Base-by-base conservation (phyloP, 2,888 invertebrate genomes). In the Acanthopleura granulata region DNA sequence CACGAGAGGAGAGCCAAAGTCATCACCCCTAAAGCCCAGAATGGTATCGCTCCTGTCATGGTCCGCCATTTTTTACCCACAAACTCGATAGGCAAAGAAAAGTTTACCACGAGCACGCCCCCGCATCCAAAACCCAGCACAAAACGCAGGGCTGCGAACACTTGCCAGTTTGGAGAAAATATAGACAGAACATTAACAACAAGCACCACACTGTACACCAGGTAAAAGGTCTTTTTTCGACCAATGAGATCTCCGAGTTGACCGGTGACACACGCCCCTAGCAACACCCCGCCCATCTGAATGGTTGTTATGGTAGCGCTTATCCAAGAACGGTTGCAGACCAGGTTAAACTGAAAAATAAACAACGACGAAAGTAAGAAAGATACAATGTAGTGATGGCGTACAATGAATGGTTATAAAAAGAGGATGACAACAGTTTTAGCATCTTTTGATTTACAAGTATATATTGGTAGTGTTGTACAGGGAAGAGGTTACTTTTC, bases 201-300 rank as follows among this genome's bases (percentile, higher is more conserved):
- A 0, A 80, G 49, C 27, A 82, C 72, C 25, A 79, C 18, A 12
- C 79, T 16, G 12, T 78, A 73, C 18, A 80, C 74, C 11, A 79
- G 49, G 69, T 81, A 80, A 30, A 79, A 75, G 0, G 83, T 79
- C 0, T 77, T 73, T 69, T 83, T 83, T 11, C 83, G 74, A 12
- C 83, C 83, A 40, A 83, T 76, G 11, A 74, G 72, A 66, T 83
- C 83, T 0, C 82, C 82, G n/a, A 82, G 29, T 14, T 83, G 82
- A 0, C 83, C 83, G n/a, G 79, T 66, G 14, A 80, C 66, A 0
- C 82, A 71, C 27, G 82, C 82, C 15, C 83, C 82, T 14, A 81
- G 16, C 16, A 83, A 75, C 9, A 82, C 74, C 22, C 81, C 83
- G 0, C 72, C 76, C 83, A 83, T 83, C 69, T 83, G 82, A 25